Conservation (phyloP, 92 coral and sea anemone species). For the Metridium senile region DNA sequence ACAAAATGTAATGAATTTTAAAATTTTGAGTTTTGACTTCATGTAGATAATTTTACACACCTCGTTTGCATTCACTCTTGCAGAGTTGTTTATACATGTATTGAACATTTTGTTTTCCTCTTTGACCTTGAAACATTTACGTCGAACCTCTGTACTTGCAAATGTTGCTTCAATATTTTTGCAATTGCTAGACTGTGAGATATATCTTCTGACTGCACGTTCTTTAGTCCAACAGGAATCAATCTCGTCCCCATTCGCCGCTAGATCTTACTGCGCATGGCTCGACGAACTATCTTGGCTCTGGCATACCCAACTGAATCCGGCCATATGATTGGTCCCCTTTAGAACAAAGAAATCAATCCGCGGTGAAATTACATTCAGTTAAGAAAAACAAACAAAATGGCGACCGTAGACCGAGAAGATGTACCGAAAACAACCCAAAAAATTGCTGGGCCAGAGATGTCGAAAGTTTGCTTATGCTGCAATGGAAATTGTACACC, state of each 20-base stretch:
- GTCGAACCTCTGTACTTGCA: slow-evolving; percentile 41
- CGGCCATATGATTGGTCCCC: too few relatives aligned
- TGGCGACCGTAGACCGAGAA: too few relatives aligned
- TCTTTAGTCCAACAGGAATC: slow-evolving; percentile 60
- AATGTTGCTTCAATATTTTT: slow-evolving; percentile 58
- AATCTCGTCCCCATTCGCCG: too few relatives aligned
- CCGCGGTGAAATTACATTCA: too few relatives aligned
- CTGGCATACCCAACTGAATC: too few relatives aligned
- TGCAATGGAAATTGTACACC: background rate
- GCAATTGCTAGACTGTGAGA: slow-evolving; percentile 31
- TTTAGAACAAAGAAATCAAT: too few relatives aligned
- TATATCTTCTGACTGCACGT: slow-evolving; percentile 53
- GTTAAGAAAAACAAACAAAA: too few relatives aligned
- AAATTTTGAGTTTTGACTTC: too few relatives aligned
- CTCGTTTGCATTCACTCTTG: slow-evolving; percentile 13
- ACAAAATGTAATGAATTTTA: too few relatives aligned
- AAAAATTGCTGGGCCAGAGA: background rate
- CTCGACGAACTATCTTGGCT: too few relatives aligned
- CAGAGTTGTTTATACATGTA: background rate
- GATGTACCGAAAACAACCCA: background rate
- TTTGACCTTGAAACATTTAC: slow-evolving; percentile 44
- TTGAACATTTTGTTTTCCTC: slow-evolving; percentile 24
- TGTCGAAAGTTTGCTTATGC: background rate
- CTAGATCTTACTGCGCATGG: too few relatives aligned
- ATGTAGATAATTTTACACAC: too few relatives aligned